These are phyloP conservation scores for Adelges cooleyi DNA, from an alignment of 1,140 invertebrate species.

Conservation along the genomic window DNA sequence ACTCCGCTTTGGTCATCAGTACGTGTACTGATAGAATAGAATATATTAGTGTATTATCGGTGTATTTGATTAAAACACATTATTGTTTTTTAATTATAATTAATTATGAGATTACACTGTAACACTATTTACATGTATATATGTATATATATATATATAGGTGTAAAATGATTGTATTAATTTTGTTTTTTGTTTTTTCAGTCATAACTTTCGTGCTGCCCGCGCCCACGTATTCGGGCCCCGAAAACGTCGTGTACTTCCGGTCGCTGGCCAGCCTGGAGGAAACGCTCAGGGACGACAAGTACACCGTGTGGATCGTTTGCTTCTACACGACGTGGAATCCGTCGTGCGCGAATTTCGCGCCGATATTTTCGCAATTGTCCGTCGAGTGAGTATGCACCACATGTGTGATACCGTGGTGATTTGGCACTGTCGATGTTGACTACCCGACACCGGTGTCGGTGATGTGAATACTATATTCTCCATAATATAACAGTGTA, in stretches of 20 bases:
- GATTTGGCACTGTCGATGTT: too few species aligned
- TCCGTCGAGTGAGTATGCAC: slow-evolving; percentile 71
- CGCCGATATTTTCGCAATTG: slow-evolving; percentile 77
- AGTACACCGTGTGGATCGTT: slow-evolving; percentile 69
- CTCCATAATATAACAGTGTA: too few species aligned
- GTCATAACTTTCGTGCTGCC: slow-evolving; percentile 74
- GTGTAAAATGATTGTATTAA: not conserved
- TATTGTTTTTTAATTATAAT: too few species aligned
- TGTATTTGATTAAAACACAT: not conserved
- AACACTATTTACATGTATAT: too few species aligned
- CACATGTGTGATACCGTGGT: too few species aligned
- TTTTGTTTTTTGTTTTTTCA: slow-evolving; percentile 39
- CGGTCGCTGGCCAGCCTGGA: slow-evolving; percentile 58
- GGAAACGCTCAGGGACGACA: slow-evolving; percentile 64
- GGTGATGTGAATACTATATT: too few species aligned
- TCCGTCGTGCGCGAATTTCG: slow-evolving; percentile 84
- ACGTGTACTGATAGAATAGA: slow-evolving; percentile 41
- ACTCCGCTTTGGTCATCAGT: slow-evolving; percentile 63
- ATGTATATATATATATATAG: too few species aligned
- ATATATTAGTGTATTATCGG: not conserved
- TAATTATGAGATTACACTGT: too few species aligned
- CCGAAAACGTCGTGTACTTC: slow-evolving; percentile 81
- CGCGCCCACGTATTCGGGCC: slow-evolving; percentile 81
- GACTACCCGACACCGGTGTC: too few species aligned
- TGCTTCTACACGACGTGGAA: slow-evolving; percentile 96